phyloP scores from a whole-genome alignment of 2,113 vertebrate species.

The Cairina moschata region DNA sequence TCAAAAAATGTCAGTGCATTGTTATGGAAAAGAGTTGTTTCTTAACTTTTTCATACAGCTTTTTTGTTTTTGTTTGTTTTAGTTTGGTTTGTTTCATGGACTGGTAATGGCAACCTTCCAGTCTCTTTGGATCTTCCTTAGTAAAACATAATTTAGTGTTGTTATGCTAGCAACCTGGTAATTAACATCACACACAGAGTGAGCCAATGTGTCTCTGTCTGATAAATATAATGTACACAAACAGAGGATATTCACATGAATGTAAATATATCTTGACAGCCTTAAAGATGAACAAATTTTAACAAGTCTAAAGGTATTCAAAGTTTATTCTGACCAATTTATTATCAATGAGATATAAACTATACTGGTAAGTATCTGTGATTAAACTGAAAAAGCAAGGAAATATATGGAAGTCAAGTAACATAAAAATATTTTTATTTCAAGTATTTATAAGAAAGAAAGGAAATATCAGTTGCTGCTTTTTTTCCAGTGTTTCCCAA shows the following conservation, averaged over 20 bases:
- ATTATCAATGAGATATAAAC: neutral
- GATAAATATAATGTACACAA: conserved; percentile 26
- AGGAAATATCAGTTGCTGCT: neutral
- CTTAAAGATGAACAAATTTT: conserved; percentile 9
- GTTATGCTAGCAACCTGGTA: neutral
- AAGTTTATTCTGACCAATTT: neutral
- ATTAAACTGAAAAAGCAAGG: neutral
- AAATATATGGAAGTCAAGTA: neutral
- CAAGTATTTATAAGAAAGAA: neutral
- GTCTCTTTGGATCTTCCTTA: neutral
- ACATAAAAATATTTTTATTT: neutral
- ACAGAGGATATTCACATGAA: conserved; percentile 1
- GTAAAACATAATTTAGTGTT: neutral
- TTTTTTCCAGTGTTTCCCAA: neutral
- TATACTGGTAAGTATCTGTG: neutral
- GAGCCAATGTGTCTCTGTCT: neutral
- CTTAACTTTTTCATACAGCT: neutral
- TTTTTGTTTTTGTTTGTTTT: neutral
- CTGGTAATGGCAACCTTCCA: conserved; percentile 7
- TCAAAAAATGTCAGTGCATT: neutral
- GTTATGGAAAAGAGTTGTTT: neutral
- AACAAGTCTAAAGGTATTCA: neutral
- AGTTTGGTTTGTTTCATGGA: conserved; percentile 1
- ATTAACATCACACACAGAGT: conserved; percentile 14
- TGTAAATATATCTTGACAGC: neutral